Conservation (phyloP, 1,140 invertebrate genomes). For the Cydia strobilella region DNA sequence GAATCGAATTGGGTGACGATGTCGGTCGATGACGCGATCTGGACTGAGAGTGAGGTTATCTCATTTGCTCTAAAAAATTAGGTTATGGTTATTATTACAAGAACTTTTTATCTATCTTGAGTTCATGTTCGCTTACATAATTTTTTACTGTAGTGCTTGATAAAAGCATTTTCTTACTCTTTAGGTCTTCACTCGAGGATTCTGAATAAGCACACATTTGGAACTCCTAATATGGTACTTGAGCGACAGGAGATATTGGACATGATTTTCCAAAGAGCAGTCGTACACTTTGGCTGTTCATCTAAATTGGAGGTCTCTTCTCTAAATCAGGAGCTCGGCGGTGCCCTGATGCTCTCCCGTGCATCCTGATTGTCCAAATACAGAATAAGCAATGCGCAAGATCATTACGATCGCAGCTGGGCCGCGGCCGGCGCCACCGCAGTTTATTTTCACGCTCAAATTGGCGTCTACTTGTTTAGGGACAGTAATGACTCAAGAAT, state of each 20-base stretch:
- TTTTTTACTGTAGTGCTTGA: neutral
- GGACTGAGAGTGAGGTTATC: constrained; percentile 8
- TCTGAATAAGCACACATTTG: too few relatives aligned
- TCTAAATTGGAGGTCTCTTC: neutral
- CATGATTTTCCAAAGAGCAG: too few relatives aligned
- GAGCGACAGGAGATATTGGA: too few relatives aligned
- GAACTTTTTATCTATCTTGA: neutral
- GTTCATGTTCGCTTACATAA: neutral
- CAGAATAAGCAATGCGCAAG: constrained; percentile 21
- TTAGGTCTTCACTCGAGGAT: too few relatives aligned
- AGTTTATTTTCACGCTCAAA: constrained; percentile 29
- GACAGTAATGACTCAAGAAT: constrained; percentile 30
- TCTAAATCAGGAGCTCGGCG: neutral
- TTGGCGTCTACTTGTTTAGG: constrained; percentile 31
- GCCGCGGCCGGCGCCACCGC: constrained; percentile 17
- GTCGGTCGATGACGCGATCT: constrained; percentile 17
- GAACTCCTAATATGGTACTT: too few relatives aligned
- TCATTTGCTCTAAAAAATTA: constrained; percentile 3
- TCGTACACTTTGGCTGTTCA: too few relatives aligned
- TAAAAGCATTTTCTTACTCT: too few relatives aligned
- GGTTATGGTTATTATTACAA: constrained; percentile 9
- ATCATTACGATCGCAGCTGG: constrained; percentile 22
- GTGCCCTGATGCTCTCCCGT: neutral
- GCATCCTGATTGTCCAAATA: neutral
- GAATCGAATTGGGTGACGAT: constrained; percentile 13